Evolutionary conservation across 2,888 invertebrate genomes (phyloP).

Genomic region (Parelbella ahira): DNA sequence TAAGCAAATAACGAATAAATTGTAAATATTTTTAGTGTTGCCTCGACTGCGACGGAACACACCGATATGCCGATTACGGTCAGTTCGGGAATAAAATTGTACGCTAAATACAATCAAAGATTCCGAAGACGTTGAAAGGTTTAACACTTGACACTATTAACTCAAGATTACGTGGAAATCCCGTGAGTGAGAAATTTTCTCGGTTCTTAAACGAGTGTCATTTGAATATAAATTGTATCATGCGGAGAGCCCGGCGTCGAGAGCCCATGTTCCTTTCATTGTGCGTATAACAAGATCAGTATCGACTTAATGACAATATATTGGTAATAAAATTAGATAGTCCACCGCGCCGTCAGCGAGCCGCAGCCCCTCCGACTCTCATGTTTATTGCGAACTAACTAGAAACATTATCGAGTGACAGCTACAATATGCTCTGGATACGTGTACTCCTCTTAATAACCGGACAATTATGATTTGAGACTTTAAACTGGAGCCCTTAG

Average conservation of each 20-base stretch:
- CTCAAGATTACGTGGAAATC: conserved; percentile 73
- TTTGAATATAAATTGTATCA: conserved; percentile 78
- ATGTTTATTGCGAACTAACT: conserved; percentile 75
- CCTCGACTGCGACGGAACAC: no score
- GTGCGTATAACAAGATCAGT: conserved; percentile 81
- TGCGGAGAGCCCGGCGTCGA: conserved; percentile 48
- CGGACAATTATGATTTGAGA: conserved; percentile 46
- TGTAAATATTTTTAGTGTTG: background rate
- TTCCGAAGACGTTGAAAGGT: conserved; percentile 30
- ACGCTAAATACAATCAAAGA: conserved; percentile 30
- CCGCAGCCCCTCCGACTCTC: conserved; percentile 58
- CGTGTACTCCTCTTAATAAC: conserved; percentile 47
- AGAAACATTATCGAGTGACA: conserved; percentile 76
- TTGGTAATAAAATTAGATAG: conserved; percentile 81
- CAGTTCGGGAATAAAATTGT: conserved; percentile 25
- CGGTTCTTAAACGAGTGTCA: conserved; percentile 70
- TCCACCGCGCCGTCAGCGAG: conserved; percentile 70
- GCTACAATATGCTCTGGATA: conserved; percentile 57
- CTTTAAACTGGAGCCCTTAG: conserved; percentile 51
- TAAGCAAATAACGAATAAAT: background rate
- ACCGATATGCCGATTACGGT: conserved; percentile 1
- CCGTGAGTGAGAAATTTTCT: conserved; percentile 76
- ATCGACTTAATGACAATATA: conserved; percentile 81
- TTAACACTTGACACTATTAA: conserved; percentile 58
- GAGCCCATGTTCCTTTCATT: conserved; percentile 66